These are phyloP conservation scores for Lydus trimaculatus DNA, from an alignment of 2,888 invertebrate species.

Conservation along the genomic window DNA sequence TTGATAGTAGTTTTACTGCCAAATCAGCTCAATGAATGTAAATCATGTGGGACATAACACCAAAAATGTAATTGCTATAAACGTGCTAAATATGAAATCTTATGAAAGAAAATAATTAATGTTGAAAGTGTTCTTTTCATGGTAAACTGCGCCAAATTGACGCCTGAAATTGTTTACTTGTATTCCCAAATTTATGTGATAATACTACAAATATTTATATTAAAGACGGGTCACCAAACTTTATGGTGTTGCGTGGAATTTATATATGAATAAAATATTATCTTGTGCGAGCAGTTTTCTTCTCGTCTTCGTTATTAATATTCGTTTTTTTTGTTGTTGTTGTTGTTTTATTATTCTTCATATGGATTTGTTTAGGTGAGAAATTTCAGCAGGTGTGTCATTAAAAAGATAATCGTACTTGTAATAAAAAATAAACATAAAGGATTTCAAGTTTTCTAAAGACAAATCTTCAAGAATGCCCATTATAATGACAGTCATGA, in stretches of 20 bases:
- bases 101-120: background rate
- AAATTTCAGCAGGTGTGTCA: slow-evolving; percentile 8
- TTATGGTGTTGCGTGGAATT: slow-evolving; percentile 1
- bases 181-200: slow-evolving; percentile 9
- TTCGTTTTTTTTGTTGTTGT: background rate
- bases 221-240: slow-evolving; percentile 8
- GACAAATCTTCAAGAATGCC: background rate
- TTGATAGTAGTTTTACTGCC: no score
- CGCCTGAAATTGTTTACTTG: slow-evolving; percentile 4
- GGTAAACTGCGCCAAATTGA: background rate
- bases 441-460: slow-evolving; percentile 1
- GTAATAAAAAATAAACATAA: background rate
- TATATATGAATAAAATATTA: slow-evolving; percentile 7
- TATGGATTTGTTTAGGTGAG: background rate
- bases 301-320: background rate
- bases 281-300: background rate
- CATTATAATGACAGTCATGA: slow-evolving; percentile 3
- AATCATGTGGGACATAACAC: no score
- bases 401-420: slow-evolving; percentile 5
- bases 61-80: no score
- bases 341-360: background rate
- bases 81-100: no score
- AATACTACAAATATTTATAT: slow-evolving; percentile 10
- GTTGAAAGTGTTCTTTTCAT: background rate
- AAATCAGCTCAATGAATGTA: no score